Evolutionary conservation across 2,797 vertebrate species (phyloP).

Genomic region (Sebastes steindachneri): DNA sequence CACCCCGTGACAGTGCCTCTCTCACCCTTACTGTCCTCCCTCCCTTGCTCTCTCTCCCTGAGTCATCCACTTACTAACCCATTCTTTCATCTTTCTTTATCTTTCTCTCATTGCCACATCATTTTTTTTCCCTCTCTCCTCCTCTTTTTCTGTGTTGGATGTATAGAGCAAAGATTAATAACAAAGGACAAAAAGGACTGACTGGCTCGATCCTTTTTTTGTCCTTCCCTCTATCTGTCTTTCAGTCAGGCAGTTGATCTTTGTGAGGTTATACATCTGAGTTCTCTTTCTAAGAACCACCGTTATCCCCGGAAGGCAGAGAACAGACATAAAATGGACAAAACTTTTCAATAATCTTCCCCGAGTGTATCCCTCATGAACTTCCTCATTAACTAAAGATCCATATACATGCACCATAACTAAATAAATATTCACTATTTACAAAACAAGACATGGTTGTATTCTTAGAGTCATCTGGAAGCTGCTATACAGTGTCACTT

Average conservation of each 20-base stretch:
- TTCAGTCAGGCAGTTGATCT: not conserved
- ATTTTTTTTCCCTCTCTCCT: not conserved
- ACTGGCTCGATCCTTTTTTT: not conserved
- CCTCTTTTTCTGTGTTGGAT: not conserved
- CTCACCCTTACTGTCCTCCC: conserved; percentile 25
- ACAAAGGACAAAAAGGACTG: conserved; percentile 15
- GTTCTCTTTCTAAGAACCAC: not conserved
- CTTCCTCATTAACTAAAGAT: not conserved
- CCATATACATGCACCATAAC: not conserved
- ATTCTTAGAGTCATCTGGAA: not conserved
- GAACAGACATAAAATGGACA: not conserved
- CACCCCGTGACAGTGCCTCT: conserved; percentile 51
- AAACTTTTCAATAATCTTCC: not conserved
- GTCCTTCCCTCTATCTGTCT: not conserved
- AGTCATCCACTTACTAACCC: conserved; percentile 44
- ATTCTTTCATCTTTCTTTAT: conserved; percentile 48
- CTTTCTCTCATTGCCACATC: conserved; percentile 35
- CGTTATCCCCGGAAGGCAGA: not conserved
- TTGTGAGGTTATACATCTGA: not conserved
- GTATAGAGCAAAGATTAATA: conserved; percentile 24
- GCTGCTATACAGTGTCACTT: not conserved
- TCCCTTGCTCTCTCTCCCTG: conserved; percentile 4
- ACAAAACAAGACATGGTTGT: not conserved
- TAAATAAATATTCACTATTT: not conserved
- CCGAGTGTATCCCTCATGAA: not conserved